Evolutionary conservation across 2,797 vertebrate species (phyloP).

Genomic region (Eidolon dupreanum): DNA sequence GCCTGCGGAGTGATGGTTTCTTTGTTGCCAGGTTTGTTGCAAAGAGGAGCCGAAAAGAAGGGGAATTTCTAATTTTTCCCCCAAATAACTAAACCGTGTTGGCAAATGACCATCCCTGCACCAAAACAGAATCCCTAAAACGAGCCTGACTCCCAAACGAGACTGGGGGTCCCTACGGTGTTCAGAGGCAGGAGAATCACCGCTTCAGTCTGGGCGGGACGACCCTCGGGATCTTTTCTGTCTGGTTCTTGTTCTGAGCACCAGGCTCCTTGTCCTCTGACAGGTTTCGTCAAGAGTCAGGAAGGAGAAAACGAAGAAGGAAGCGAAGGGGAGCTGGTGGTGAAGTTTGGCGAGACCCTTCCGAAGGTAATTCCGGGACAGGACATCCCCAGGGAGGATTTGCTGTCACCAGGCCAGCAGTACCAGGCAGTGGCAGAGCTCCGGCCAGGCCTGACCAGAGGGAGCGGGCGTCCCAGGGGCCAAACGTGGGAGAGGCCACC

Average conservation of each 20-base stretch:
- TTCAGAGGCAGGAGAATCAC: background rate
- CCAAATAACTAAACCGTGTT: constrained; percentile 69
- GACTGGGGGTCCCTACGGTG: background rate
- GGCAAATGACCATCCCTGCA: constrained; percentile 51
- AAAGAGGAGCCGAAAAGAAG: constrained; percentile 66
- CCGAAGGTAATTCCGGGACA: constrained; percentile 90
- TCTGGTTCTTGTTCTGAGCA: constrained; percentile 38
- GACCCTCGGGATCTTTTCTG: background rate
- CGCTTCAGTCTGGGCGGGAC: accelerated
- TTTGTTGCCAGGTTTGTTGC: constrained; percentile 73
- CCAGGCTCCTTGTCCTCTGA: constrained; percentile 16
- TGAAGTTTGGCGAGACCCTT: constrained; percentile 90
- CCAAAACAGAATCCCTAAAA: constrained; percentile 44
- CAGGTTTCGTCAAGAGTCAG: constrained; percentile 94
- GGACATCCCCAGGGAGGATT: accelerated
- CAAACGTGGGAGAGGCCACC: background rate
- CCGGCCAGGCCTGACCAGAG: background rate
- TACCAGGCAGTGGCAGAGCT: background rate
- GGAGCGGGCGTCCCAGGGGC: background rate
- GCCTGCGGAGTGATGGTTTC: constrained; percentile 75
- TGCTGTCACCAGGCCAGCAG: accelerated
- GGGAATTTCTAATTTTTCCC: constrained; percentile 46
- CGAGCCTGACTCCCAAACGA: background rate
- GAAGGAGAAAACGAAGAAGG: constrained; percentile 95
- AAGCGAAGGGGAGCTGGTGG: constrained; percentile 91